These are phyloP conservation scores for Spizaetus ornatus DNA, from an alignment of 2,113 vertebrate genomes.

Conservation along the genomic window DNA sequence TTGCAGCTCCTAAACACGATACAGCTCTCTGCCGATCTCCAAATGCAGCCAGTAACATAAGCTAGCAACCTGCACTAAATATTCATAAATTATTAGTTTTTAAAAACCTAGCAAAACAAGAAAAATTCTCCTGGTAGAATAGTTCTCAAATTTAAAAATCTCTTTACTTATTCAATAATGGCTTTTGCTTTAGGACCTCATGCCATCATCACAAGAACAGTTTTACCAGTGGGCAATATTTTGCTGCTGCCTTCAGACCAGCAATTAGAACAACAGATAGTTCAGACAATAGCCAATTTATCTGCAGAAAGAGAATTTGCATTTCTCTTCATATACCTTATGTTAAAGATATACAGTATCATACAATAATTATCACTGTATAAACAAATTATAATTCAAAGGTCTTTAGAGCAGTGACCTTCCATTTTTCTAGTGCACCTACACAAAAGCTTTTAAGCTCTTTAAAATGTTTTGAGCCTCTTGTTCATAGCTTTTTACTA, in stretches of 20 bases:
- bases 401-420: neutral
- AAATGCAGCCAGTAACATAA: neutral
- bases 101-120: neutral
- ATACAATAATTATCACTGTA: neutral
- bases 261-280: slow-evolving; percentile 12
- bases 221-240: slow-evolving; percentile 8
- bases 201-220: neutral
- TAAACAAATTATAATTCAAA: neutral
- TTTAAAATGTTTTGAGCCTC: neutral
- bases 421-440: neutral
- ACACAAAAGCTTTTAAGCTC: neutral
- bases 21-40: neutral
- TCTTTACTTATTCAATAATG: neutral
- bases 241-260: slow-evolving; percentile 4
- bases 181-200: neutral
- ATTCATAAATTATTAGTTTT: neutral
- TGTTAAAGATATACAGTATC: neutral
- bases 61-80: neutral
- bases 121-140: neutral
- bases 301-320: neutral
- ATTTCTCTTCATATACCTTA: neutral
- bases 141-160: neutral
- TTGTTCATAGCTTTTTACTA: neutral
- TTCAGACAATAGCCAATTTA: neutral
- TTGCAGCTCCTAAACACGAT: neutral